These are phyloP conservation scores for Leptosomus discolor DNA, from an alignment of 2,113 vertebrate species.

Conservation along the genomic window DNA sequence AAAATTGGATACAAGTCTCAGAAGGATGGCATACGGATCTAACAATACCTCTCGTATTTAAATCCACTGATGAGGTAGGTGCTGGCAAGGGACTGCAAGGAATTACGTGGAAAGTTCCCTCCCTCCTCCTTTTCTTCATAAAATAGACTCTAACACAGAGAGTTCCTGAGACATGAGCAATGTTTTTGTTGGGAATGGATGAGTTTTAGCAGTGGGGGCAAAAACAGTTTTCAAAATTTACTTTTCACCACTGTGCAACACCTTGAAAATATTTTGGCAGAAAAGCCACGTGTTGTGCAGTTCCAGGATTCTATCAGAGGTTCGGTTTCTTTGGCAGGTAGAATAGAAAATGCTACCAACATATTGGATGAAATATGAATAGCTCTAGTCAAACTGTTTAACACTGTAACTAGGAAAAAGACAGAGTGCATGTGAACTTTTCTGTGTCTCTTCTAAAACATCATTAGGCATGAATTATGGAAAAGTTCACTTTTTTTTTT, in stretches of 20 bases:
- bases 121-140: not conserved
- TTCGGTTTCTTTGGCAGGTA: not conserved
- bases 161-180: conserved; percentile 40
- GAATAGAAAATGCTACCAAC: conserved; percentile 11
- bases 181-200: conserved; percentile 42
- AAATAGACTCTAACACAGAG: conserved; percentile 1
- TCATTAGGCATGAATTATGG: not conserved
- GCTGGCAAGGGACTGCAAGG: not conserved
- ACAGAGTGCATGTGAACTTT: not conserved
- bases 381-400: not conserved
- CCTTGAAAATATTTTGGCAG: conserved; percentile 45
- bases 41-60: not conserved
- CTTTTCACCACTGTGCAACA: conserved; percentile 26
- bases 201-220: not conserved
- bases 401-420: not conserved
- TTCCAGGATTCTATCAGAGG: conserved; percentile 39
- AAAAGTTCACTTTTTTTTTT: not conserved
- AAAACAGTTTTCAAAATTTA: conserved; percentile 36
- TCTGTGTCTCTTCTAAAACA: not conserved
- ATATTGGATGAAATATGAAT: not conserved
- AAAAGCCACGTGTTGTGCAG: not conserved
- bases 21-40: conserved; percentile 21
- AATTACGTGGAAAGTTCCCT: not conserved
- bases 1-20: not conserved
- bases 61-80: conserved; percentile 27